A percentile compares a stretch with the other conserved stretches of the same genome.
phyloP scores from a whole-genome alignment of 2,797 vertebrate genomes.

The Gymnopithys bicolor region DNA sequence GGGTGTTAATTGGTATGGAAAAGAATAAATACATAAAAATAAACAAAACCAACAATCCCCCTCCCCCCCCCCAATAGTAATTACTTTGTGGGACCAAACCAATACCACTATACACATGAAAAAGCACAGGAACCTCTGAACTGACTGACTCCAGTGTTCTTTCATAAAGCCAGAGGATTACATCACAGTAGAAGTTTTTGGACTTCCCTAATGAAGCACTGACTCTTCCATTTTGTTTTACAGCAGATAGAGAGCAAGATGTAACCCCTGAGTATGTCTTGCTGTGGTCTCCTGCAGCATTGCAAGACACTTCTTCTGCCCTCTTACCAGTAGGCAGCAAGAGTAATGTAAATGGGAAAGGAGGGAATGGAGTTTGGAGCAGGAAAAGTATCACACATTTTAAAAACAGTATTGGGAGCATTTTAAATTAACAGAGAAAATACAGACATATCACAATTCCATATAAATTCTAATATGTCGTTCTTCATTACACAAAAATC shows the following conservation, averaged over 20 bases:
- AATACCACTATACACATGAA: not conserved
- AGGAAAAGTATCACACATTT: not conserved
- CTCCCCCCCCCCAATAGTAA: not conserved
- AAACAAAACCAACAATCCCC: not conserved
- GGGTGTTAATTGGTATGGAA: not conserved
- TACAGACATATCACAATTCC: not conserved
- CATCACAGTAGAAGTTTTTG: not conserved
- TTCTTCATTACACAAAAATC: not conserved
- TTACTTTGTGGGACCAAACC: not conserved
- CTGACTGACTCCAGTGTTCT: not conserved
- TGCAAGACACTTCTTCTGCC: not conserved
- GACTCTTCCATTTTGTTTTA: not conserved
- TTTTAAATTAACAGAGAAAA: not conserved
- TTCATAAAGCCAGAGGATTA: not conserved
- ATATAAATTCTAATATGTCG: not conserved
- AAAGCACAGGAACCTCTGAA: not conserved
- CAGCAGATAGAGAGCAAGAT: not conserved
- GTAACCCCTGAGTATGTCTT: not conserved
- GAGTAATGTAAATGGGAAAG: not conserved
- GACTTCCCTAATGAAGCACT: not conserved
- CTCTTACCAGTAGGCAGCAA: not conserved
- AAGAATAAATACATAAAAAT: not conserved
- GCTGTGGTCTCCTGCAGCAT: not conserved
- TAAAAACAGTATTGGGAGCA: not conserved
- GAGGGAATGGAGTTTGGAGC: not conserved